phyloP scores from a whole-genome alignment of 1,140 invertebrate species.

The Tetragonula clypearis region DNA sequence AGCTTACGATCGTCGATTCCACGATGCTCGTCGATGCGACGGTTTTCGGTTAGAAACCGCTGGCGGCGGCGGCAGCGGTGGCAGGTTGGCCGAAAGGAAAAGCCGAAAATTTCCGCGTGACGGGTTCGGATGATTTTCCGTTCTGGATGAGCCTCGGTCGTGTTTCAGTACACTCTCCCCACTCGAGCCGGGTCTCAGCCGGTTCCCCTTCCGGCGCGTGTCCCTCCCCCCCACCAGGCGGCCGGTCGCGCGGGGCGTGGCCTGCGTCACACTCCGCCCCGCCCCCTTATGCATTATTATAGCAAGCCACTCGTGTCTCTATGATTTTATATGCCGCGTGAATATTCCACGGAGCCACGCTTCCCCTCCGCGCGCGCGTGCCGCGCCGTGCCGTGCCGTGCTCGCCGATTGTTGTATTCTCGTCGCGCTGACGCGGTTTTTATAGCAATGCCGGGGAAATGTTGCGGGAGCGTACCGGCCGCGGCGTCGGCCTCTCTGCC shows the following conservation, averaged over 20 bases:
- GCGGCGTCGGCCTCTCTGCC: background rate
- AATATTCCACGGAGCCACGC: slow-evolving; percentile 67
- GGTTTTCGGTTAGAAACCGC: background rate
- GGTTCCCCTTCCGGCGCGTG: slow-evolving; percentile 55
- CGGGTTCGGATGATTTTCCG: slow-evolving; percentile 49
- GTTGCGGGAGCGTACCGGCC: background rate
- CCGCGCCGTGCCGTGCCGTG: background rate
- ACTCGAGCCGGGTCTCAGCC: slow-evolving; percentile 34
- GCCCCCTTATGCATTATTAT: slow-evolving; percentile 82
- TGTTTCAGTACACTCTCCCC: slow-evolving; percentile 38
- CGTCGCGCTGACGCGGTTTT: slow-evolving; percentile 46
- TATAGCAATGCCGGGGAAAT: slow-evolving; percentile 30
- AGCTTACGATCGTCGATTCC: no score
- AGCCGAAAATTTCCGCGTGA: slow-evolving; percentile 37
- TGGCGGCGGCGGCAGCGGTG: background rate
- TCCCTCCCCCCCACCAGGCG: slow-evolving; percentile 55
- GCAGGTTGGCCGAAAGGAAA: slow-evolving; percentile 2
- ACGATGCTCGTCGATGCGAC: no score
- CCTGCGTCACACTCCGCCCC: slow-evolving; percentile 54
- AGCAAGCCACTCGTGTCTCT: slow-evolving; percentile 74
- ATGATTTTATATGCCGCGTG: slow-evolving; percentile 80
- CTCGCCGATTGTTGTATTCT: slow-evolving; percentile 47
- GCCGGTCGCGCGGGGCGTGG: slow-evolving; percentile 48
- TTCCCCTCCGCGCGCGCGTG: slow-evolving; percentile 54
- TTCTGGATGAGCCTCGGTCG: slow-evolving; percentile 22